Evolutionary conservation across 2,797 vertebrate genomes (phyloP), one percentile per base, ranked within the genome.

Genomic region (Calcarius lapponicus): DNA sequence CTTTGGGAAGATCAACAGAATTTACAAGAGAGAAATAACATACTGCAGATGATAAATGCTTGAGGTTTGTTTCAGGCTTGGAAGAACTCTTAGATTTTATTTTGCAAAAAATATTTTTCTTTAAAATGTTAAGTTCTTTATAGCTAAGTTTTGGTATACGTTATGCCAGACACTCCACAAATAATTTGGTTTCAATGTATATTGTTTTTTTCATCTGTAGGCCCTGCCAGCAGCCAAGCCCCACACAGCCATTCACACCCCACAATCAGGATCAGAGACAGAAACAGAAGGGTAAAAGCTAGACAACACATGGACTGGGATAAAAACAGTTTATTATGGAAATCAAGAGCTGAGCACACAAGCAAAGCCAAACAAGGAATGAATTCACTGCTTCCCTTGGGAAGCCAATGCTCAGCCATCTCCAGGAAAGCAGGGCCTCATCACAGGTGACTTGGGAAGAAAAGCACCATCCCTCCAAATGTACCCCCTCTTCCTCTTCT

Each of bases 391-490:
- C 16, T 54, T 61, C 31, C 62, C 26, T 28, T 6, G 21, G 47
- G 4, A 34, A 21, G n/a, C 12, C 4, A 36, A 4, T 26, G 8
- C 8, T 75, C 47, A 42, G 62, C 21, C 31, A 48, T 7, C 14
- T 47, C 54, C 8, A 15, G 40, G 15, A 54, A 12, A 61, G 9
- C 34, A 61, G 54, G 34, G 12, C 26, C 16, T 7, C 34, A 25
- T 14, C 13, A 14, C 5, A 7, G 2, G 15, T 21, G 13, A 47
- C 26, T 67, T 36, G 26, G 18, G 47, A 40, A 45, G 10, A 54
- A 31, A 74, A 65, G 8, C 0, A 0, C 1, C 34, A 54, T 11
- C 14, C 12, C 7, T 60, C 10, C 47, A 67, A 61, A 53, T 8
- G 4, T 11, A 51, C 2, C 26, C 15, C 19, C 17, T 12, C 17